Base-by-base conservation (phyloP, 2,888 invertebrate genomes). In the Hedya salicella region DNA sequence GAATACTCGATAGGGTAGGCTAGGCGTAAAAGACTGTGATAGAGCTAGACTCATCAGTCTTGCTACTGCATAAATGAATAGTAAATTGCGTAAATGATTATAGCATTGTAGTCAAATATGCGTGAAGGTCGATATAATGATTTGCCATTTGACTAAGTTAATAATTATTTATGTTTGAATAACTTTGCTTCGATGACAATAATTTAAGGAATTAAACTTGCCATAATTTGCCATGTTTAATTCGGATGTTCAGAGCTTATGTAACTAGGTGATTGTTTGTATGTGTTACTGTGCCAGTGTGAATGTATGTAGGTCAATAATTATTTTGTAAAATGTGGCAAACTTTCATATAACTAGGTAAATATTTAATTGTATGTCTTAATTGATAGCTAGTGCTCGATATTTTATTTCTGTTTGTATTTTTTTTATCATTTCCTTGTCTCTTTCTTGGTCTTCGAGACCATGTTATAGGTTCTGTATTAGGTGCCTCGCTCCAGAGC, bases 151-250 rank as follows among this genome's bases (percentile, higher is more conserved):
- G 71, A 72, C 65, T 70, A 70, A 70, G 68, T 71, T 65, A 68
- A 59, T 68, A 46, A 39, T n/a, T 14, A 62, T 66, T 63, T 62
- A 63, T 67, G 30, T 36, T 42, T 64, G 16, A 56, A 39, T 62
- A 50, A 49, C 36, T 61, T 49, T 50, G 32, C 19, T 56, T 54
- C 16, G 13, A 32, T 54, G 17, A 54, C 48, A 69, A 69, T 70
- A 69, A 73, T 71, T 71, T 77, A 80, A 76, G 72, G 86, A 88
- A 88, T 90, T 90, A 88, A 90, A 89, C 90, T 85, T 86, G 88
- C 91, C 91, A 91, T 91, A 85, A 69, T 70, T 79, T 79, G 88
- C 88, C 87, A 89, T 89, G 90, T 89, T 90, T 90, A 86, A 89
- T 88, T 88, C 88, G 74, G 75, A 54, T 48, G 30, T 49, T 42